phyloP scores from a whole-genome alignment of 2,888 invertebrate genomes.

The Drosophila neoperkinsi region DNA sequence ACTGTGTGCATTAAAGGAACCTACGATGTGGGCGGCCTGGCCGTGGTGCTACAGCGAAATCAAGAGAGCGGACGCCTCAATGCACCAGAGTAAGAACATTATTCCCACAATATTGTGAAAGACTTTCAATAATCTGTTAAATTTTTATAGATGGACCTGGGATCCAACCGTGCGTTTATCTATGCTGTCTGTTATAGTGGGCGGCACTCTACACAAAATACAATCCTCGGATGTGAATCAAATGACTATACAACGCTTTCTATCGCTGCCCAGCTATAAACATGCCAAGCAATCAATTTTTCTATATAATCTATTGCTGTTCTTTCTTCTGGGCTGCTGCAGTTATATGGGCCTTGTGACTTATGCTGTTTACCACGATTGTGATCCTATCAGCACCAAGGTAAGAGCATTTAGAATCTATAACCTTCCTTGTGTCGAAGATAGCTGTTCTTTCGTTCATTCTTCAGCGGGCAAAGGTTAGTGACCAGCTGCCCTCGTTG shows the following conservation, averaged over 20 bases:
- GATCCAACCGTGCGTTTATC: slow-evolving; percentile 92
- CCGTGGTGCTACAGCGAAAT: slow-evolving; percentile 88
- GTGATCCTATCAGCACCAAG: slow-evolving; percentile 92
- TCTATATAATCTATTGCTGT: slow-evolving; percentile 88
- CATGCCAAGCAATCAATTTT: slow-evolving; percentile 89
- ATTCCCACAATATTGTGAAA: not conserved
- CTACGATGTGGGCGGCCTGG: slow-evolving; percentile 89
- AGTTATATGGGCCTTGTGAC: slow-evolving; percentile 90
- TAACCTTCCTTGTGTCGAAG: not conserved
- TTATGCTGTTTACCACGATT: slow-evolving; percentile 91
- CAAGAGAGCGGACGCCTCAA: slow-evolving; percentile 90
- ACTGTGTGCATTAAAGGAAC: slow-evolving; percentile 91
- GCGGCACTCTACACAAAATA: slow-evolving; percentile 91
- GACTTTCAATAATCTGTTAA: not conserved
- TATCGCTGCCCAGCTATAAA: slow-evolving; percentile 90
- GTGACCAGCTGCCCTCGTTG: slow-evolving; percentile 93
- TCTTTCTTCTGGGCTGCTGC: slow-evolving; percentile 88
- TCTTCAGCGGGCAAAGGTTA: slow-evolving; percentile 89
- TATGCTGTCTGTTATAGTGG: slow-evolving; percentile 90
- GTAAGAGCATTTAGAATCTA: slow-evolving; percentile 83
- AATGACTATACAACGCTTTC: slow-evolving; percentile 93
- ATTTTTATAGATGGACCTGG: slow-evolving; percentile 89
- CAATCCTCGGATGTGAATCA: slow-evolving; percentile 93
- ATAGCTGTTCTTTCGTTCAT: not conserved
- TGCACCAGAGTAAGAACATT: slow-evolving; percentile 87